Conservation (phyloP, 2,113 vertebrate species). For the Panthera leo region DNA sequence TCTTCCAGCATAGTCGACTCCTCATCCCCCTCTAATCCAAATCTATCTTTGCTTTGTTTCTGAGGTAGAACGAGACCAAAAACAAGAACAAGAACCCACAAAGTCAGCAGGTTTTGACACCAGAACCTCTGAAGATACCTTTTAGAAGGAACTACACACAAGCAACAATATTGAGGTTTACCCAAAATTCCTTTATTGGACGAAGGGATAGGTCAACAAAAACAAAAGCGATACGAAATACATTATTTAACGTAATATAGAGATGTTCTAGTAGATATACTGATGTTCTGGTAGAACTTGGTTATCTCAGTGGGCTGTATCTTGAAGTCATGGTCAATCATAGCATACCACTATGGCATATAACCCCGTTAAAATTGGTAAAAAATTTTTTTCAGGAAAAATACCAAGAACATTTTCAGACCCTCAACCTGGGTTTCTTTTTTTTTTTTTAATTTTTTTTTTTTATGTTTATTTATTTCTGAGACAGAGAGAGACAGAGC, state of each 20-base stretch:
- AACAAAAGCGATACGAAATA: not conserved
- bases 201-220: not conserved
- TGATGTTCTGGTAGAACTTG: not conserved
- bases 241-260: not conserved
- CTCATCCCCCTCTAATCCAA: slow-evolving; percentile 98
- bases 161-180: not conserved
- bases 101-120: not conserved
- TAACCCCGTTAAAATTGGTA: not conserved
- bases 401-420: not conserved
- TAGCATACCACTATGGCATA: not conserved
- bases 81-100: not conserved
- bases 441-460: no score
- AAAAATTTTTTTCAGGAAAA: not conserved
- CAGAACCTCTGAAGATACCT: not conserved
- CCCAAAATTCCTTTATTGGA: not conserved
- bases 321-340: not conserved
- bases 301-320: not conserved
- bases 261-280: not conserved
- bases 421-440: not conserved
- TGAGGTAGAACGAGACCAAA: slow-evolving; percentile 67
- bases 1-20: slow-evolving; percentile 99
- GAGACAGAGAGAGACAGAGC: no score
- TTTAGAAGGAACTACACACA: not conserved
- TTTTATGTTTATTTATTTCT: no score
- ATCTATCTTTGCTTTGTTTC: slow-evolving; percentile 99